These are phyloP conservation scores for Neotoxoptera formosana DNA, from an alignment of 1,140 invertebrate genomes.

Conservation along the genomic window DNA sequence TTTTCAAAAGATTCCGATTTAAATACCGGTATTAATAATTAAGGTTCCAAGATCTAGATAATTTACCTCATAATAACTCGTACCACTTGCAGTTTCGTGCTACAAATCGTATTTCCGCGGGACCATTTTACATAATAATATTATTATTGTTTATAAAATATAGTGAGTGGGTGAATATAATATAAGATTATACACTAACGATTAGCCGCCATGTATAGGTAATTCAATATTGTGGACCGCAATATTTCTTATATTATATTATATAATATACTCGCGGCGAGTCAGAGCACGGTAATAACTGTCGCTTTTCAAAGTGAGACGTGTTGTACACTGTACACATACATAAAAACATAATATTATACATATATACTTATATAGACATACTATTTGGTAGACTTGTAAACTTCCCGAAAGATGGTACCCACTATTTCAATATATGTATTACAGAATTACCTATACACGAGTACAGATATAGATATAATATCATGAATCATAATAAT, in stretches of 20 bases:
- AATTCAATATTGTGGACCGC: not conserved
- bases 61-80: not conserved
- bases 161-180: not conserved
- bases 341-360: not conserved
- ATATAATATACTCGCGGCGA: not conserved
- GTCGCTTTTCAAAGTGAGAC: not conserved
- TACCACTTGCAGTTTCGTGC: not conserved
- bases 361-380: too few species aligned
- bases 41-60: not conserved
- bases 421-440: not conserved
- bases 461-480: not conserved
- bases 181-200: not conserved
- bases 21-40: not conserved
- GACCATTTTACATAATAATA: not conserved
- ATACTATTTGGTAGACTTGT: not conserved
- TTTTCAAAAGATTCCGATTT: not conserved
- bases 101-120: not conserved
- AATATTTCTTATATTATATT: not conserved
- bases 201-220: too few species aligned
- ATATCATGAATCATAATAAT: constrained; percentile 8
- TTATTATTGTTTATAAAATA: constrained; percentile 1
- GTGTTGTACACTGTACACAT: not conserved
- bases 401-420: not conserved
- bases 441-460: not conserved
- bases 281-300: not conserved